phyloP scores from a whole-genome alignment of 53 echinoderm and acorn worm species.

The Apostichopus leukothele region DNA sequence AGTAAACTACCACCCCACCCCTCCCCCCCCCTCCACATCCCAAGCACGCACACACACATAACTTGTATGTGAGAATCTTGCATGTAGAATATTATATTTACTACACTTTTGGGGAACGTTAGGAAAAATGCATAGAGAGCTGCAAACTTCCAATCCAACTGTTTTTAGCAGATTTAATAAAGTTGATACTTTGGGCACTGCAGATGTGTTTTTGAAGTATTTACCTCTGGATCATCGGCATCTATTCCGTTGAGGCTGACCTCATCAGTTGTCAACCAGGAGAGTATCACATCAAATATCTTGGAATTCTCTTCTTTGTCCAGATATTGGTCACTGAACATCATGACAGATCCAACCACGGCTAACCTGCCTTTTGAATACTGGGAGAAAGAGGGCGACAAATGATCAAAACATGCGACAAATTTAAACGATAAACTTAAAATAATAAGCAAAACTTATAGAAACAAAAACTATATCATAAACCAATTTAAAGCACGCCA shows the following conservation, averaged over 20 bases:
- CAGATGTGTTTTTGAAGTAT: neutral
- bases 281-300: constrained; percentile 95
- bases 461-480: too few species aligned
- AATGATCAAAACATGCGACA: too few species aligned
- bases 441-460: too few species aligned
- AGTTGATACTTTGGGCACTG: neutral
- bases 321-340: constrained; percentile 98
- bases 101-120: too few species aligned
- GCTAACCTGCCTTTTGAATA: constrained; percentile 95
- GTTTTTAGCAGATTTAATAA: neutral
- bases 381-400: constrained; percentile 39
- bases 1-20: too few species aligned
- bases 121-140: neutral
- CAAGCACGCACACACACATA: neutral
- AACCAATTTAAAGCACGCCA: too few species aligned
- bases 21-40: too few species aligned
- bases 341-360: constrained; percentile 90
- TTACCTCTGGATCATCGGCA: constrained; percentile 99
- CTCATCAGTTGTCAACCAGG: constrained; percentile 91
- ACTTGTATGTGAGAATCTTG: too few species aligned
- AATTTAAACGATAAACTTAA: too few species aligned
- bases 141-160: neutral
- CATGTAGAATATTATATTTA: too few species aligned
- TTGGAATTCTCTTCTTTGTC: constrained; percentile 96
- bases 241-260: constrained; percentile 93